Evolutionary conservation across 2,888 invertebrate genomes (phyloP), one percentile per base, ranked within the genome.

Genomic region (Bruchidius siliquastri): DNA sequence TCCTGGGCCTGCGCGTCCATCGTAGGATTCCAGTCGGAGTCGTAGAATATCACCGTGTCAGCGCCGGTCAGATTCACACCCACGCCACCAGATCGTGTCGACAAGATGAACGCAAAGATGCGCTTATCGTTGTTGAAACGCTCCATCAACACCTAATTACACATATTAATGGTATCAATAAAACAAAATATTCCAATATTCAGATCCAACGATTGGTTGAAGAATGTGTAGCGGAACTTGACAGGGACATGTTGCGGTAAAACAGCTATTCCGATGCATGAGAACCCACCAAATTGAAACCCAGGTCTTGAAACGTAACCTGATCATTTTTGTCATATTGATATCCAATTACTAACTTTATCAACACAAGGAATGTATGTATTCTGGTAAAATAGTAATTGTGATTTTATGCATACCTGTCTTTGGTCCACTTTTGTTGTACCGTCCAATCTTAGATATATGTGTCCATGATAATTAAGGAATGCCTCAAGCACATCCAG

Each of bases 1-100:
- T 96, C 96, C 87, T 96, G 96, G 77, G 96, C 96, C 86, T 97
- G 96, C 76, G 98, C 98, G 89, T 99, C 99, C 98, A 99, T 99
- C 4, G 98, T 99, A 72, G 99, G 99, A 90, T 99, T 99, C 99
- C 98, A 99, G 88, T 99, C 98, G 77, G 97, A 98, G 89, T 99
- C 99, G 87, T 99, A 99, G 89, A 99, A 99, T 86, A 99, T 95
- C 80, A 99, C 99, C 81, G 97, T 96, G 88, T 99, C 99, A 69
- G 99, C 99, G 79, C 99, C 99, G 49, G 98, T 99, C 80, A 99
- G 90, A 90, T 99, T 99, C 71, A 99, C 96, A 73, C 99, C 99
- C 70, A 99, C 94, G 82, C 99, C 99, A 82, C 99, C 99, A 73
- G 97, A 97, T 75, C 99, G 92, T 71, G 99, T 99, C 2, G 99